These are phyloP conservation scores for Philonicus albiceps DNA, from an alignment of 2,888 invertebrate genomes.

Conservation along the genomic window DNA sequence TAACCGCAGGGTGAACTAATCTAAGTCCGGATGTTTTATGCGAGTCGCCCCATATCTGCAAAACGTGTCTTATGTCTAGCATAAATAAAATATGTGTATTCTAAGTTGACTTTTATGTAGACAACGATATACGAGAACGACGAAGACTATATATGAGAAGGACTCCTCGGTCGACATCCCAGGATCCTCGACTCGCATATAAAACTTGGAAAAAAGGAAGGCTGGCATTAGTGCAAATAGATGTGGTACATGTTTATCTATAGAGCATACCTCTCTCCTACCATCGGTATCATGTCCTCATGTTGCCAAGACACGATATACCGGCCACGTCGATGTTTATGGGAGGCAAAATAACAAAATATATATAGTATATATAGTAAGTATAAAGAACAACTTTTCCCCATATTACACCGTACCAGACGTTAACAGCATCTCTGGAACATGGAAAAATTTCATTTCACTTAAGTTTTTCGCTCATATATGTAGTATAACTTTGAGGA, in stretches of 20 bases:
- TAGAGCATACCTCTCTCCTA: not conserved
- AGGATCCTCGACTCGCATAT: constrained; percentile 14
- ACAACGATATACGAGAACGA: not conserved
- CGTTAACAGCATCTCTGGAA: not conserved
- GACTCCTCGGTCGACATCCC: constrained; percentile 8
- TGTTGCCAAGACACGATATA: constrained; percentile 26
- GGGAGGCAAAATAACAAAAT: not conserved
- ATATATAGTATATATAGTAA: no score
- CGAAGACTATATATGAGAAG: not conserved
- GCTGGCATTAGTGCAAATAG: constrained; percentile 40
- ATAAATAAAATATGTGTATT: constrained; percentile 42
- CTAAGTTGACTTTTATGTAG: constrained; percentile 41
- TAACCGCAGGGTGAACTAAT: constrained; percentile 22
- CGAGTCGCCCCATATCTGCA: constrained; percentile 33
- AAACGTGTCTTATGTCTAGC: constrained; percentile 44
- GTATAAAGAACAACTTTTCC: constrained; percentile 18
- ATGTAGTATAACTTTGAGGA: not conserved
- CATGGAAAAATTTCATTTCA: constrained; percentile 23
- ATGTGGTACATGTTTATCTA: constrained; percentile 29
- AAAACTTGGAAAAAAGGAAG: constrained; percentile 5
- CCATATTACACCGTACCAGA: not conserved
- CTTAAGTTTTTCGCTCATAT: constrained; percentile 26
- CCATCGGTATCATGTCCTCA: not conserved
- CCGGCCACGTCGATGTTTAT: constrained; percentile 19
- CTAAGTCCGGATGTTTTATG: constrained; percentile 27